phyloP scores from a whole-genome alignment of 2,888 invertebrate species.

The Drosophila suboccidentalis region DNA sequence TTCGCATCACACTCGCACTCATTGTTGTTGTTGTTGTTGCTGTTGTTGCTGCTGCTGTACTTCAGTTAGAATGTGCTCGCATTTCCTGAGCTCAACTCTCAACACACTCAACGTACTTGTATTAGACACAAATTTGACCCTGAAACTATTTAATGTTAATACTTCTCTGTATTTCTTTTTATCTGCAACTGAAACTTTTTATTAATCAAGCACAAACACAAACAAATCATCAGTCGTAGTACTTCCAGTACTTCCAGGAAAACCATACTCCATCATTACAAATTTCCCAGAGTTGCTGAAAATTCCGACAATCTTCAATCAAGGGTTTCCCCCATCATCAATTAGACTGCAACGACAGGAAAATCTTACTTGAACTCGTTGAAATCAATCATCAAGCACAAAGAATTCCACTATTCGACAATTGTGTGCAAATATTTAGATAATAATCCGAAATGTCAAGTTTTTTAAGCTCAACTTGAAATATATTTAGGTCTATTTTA shows the following conservation, averaged over 20 bases:
- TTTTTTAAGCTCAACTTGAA: neutral
- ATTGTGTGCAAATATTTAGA: constrained; percentile 8
- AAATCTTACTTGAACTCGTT: constrained; percentile 20
- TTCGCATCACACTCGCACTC: constrained; percentile 32
- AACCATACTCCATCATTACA: constrained; percentile 23
- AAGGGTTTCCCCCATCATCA: constrained; percentile 35
- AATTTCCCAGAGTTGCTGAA: constrained; percentile 26
- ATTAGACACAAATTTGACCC: constrained; percentile 46
- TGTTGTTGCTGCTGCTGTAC: constrained; percentile 18
- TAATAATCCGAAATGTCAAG: neutral
- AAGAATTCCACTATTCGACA: constrained; percentile 1
- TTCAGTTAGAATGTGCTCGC: constrained; percentile 39
- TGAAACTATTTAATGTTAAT: constrained; percentile 40
- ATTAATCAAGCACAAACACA: constrained; percentile 35
- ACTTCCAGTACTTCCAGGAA: constrained; percentile 56
- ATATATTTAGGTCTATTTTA: no score
- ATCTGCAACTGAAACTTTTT: constrained; percentile 35
- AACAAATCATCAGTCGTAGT: constrained; percentile 15
- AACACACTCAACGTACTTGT: constrained; percentile 16
- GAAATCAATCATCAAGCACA: neutral
- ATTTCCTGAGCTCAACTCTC: constrained; percentile 49
- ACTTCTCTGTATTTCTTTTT: constrained; percentile 13
- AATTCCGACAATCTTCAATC: constrained; percentile 20
- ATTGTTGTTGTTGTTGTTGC: constrained; percentile 8
- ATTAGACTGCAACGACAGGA: constrained; percentile 18